Evolutionary conservation across 2,888 invertebrate species (phyloP).

Genomic region (Morpho deidamia): DNA sequence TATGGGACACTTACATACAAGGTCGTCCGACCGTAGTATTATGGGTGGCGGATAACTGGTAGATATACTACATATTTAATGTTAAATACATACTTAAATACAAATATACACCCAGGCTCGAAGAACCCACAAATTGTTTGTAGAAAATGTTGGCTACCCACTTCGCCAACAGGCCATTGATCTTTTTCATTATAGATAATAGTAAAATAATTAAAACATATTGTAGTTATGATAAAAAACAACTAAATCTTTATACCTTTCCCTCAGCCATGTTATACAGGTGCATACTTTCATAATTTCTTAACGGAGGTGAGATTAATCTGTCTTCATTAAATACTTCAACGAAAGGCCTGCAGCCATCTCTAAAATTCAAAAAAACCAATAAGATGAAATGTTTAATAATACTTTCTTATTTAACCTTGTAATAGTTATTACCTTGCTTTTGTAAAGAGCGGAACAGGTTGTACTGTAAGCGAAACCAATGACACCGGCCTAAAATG

Average conservation of each 20-base stretch:
- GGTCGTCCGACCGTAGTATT: too few species aligned
- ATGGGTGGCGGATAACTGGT: too few species aligned
- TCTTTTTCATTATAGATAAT: too few species aligned
- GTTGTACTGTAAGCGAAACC: constrained; percentile 88
- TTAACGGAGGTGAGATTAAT: constrained; percentile 87
- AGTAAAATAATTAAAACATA: too few species aligned
- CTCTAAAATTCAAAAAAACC: constrained; percentile 74
- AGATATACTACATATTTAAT: too few species aligned
- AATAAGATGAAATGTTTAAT: background rate
- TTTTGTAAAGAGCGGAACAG: constrained; percentile 96
- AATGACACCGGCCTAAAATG: constrained; percentile 92
- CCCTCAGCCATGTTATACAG: constrained; percentile 84
- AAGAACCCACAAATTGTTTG: too few species aligned
- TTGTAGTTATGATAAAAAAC: too few species aligned
- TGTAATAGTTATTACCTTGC: constrained; percentile 78
- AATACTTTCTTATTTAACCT: background rate
- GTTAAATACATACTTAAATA: too few species aligned
- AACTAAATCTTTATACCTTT: constrained; percentile 65
- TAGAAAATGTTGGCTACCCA: too few species aligned
- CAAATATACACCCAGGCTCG: too few species aligned
- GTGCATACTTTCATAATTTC: constrained; percentile 94
- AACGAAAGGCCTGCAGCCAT: constrained; percentile 95
- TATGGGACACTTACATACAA: too few species aligned
- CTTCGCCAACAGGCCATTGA: too few species aligned
- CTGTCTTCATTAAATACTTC: constrained; percentile 95